Evolutionary conservation across 2,113 vertebrate genomes (phyloP).

Genomic region (Argyrosomus japonicus): DNA sequence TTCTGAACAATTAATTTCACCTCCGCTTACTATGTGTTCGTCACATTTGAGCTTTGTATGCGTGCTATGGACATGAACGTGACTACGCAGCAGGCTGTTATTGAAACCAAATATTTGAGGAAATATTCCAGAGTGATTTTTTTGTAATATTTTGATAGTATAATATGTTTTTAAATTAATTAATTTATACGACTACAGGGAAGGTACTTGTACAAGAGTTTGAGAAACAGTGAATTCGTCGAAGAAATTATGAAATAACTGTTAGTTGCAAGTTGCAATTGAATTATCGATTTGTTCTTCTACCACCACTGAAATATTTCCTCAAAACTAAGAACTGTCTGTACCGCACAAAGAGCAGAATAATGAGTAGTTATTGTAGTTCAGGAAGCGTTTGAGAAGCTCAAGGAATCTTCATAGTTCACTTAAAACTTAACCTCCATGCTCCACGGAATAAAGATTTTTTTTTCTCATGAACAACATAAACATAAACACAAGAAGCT

Average conservation of each 20-base stretch:
- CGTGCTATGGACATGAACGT: too few relatives aligned
- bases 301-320: not conserved
- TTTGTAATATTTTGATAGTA: too few relatives aligned
- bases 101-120: too few relatives aligned
- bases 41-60: too few relatives aligned
- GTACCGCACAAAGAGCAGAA: conserved; percentile 40
- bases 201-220: too few relatives aligned
- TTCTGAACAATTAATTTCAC: too few relatives aligned
- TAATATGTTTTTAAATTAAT: too few relatives aligned
- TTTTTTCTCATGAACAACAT: conserved; percentile 26
- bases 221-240: too few relatives aligned
- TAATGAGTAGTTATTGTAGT: conserved; percentile 44
- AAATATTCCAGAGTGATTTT: too few relatives aligned
- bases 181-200: too few relatives aligned
- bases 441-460: conserved; percentile 10
- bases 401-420: conserved; percentile 36
- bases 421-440: conserved; percentile 55
- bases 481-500: conserved; percentile 1
- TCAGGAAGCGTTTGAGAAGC: conserved; percentile 37
- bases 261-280: not conserved
- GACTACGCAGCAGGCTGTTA: too few relatives aligned
- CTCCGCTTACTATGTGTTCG: too few relatives aligned
- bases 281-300: not conserved
- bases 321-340: conserved; percentile 10
- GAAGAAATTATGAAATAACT: not conserved